A percentile compares a stretch with the other conserved stretches of the same genome.
Conservation (phyloP, 2,797 vertebrate genomes). For the Schizopygopsis malacanthus region DNA sequence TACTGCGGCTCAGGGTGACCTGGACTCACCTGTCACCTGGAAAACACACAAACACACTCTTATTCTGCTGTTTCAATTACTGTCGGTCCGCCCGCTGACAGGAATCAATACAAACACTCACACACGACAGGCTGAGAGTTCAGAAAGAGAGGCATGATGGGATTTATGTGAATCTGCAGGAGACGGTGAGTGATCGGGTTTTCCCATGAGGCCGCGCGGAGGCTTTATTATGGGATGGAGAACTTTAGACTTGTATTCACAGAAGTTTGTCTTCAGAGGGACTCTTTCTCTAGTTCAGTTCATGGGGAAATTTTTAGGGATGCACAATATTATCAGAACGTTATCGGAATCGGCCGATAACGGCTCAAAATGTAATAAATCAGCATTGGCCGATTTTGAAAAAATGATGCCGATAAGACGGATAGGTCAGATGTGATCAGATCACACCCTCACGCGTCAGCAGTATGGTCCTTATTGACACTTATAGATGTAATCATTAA, state of each 20-base stretch:
- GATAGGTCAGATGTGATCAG: too few relatives aligned
- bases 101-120: slow-evolving; percentile 68
- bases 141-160: slow-evolving; percentile 63
- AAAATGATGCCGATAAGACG: too few relatives aligned
- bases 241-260: neutral
- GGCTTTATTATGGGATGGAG: neutral
- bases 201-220: neutral
- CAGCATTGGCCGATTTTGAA: too few relatives aligned
- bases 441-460: too few relatives aligned
- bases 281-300: too few relatives aligned
- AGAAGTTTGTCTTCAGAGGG: too few relatives aligned
- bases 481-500: too few relatives aligned
- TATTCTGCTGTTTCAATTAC: slow-evolving; percentile 45
- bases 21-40: slow-evolving; percentile 2
- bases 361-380: too few relatives aligned
- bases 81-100: slow-evolving; percentile 42
- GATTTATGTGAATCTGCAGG: slow-evolving; percentile 43
- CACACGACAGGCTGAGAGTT: slow-evolving; percentile 58
- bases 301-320: too few relatives aligned
- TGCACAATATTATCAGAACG: too few relatives aligned
- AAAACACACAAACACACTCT: slow-evolving; percentile 29
- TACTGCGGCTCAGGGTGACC: slow-evolving; percentile 11
- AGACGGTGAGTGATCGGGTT: neutral
- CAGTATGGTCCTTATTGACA: too few relatives aligned
- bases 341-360: too few relatives aligned